Evolutionary conservation across 2,797 vertebrate genomes (phyloP).

Genomic region (Cirrhinus mrigala): DNA sequence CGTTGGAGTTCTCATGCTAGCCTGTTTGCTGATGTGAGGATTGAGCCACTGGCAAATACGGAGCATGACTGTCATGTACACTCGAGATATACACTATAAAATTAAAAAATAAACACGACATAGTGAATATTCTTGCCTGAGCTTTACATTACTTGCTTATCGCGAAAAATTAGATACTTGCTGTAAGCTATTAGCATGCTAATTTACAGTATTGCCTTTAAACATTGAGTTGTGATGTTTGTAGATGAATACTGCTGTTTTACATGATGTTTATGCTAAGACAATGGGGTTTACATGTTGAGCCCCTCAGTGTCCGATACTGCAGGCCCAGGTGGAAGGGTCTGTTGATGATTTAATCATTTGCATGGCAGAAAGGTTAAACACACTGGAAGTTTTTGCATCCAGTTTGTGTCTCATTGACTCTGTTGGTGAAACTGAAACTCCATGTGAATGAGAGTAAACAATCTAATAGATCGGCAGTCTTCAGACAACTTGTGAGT

Average conservation of each 20-base stretch:
- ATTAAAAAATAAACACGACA: background rate
- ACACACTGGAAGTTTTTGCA: background rate
- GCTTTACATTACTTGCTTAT: background rate
- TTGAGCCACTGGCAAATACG: background rate
- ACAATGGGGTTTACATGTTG: background rate
- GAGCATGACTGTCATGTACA: slow-evolving; percentile 3
- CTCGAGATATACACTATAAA: background rate
- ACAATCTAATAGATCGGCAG: slow-evolving; percentile 22
- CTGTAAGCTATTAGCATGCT: background rate
- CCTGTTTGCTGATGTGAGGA: background rate
- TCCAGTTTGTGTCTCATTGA: background rate
- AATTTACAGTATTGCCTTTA: background rate
- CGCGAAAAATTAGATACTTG: background rate
- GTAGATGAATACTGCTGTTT: background rate
- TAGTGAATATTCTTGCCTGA: background rate
- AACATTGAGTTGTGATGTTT: slow-evolving; percentile 9
- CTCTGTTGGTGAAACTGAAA: background rate
- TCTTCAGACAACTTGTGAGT: slow-evolving; percentile 42
- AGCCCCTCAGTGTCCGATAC: background rate
- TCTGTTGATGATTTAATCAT: background rate
- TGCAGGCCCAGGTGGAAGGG: background rate
- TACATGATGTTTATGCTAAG: background rate
- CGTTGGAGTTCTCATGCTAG: background rate
- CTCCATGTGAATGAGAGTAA: slow-evolving; percentile 2
- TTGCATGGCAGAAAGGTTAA: background rate